Conservation (phyloP, 2,888 invertebrate species). For the Scelioninae gen. 2 region DNA sequence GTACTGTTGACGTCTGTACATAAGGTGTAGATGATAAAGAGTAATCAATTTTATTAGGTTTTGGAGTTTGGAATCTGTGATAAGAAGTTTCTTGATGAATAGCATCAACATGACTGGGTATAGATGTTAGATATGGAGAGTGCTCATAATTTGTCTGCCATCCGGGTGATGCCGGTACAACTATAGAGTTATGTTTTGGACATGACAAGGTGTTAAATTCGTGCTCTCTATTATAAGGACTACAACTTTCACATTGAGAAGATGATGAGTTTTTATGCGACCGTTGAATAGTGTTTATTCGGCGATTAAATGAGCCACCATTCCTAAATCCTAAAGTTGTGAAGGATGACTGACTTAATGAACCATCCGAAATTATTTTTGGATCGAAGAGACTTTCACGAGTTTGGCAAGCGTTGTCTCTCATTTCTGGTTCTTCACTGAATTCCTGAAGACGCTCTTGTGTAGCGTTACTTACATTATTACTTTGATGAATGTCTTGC, state of each 20-base stretch:
- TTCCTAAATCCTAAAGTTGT: constrained; percentile 77
- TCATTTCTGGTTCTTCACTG: constrained; percentile 78
- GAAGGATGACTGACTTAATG: constrained; percentile 73
- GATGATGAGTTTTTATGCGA: constrained; percentile 59
- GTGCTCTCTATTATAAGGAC: constrained; percentile 63
- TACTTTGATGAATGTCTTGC: constrained; percentile 73
- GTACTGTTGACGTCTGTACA: constrained; percentile 25
- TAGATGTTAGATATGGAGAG: constrained; percentile 54
- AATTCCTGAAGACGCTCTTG: constrained; percentile 72
- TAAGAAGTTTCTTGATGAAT: constrained; percentile 66
- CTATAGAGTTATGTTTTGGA: constrained; percentile 64
- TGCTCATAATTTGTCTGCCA: constrained; percentile 69
- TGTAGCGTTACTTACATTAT: constrained; percentile 74
- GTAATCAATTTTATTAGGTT: constrained; percentile 43
- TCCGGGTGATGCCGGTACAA: constrained; percentile 72
- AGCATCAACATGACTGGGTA: constrained; percentile 51
- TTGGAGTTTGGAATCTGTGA: constrained; percentile 69
- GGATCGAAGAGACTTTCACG: constrained; percentile 84
- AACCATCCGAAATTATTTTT: constrained; percentile 69
- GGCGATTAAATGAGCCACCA: constrained; percentile 4
- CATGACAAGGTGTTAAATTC: constrained; percentile 61
- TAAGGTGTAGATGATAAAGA: constrained; percentile 37
- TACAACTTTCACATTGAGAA: constrained; percentile 68
- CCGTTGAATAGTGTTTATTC: constrained; percentile 50
- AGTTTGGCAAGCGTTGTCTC: constrained; percentile 88